These are phyloP conservation scores for Stichopus horrens DNA, from an alignment of 53 echinoderm and acorn worm species.

Conservation along the genomic window DNA sequence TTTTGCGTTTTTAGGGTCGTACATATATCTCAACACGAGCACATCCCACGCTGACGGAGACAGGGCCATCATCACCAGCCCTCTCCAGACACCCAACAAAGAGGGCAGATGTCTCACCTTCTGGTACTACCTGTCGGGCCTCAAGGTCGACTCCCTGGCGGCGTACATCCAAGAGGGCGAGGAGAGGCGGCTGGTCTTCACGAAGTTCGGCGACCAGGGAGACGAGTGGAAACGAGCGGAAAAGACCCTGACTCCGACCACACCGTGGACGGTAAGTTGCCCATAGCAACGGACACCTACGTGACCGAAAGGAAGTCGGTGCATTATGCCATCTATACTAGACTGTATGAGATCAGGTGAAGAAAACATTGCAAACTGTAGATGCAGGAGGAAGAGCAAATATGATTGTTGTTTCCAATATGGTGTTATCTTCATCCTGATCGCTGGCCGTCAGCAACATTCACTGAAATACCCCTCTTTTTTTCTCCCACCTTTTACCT, in stretches of 20 bases:
- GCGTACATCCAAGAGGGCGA: constrained; percentile 52
- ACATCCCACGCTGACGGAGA: constrained; percentile 51
- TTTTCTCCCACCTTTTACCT: background rate
- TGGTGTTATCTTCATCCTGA: too few relatives aligned
- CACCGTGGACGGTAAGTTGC: constrained; percentile 25
- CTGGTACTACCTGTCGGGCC: constrained; percentile 81
- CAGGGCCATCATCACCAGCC: constrained; percentile 56
- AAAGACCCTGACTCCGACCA: background rate
- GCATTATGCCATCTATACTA: too few relatives aligned
- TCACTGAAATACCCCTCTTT: too few relatives aligned
- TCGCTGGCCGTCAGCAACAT: too few relatives aligned
- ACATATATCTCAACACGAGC: constrained; percentile 70
- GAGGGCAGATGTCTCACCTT: constrained; percentile 62
- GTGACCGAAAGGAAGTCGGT: too few relatives aligned
- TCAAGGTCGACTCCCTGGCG: constrained; percentile 58
- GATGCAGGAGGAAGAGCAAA: too few relatives aligned
- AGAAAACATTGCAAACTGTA: too few relatives aligned
- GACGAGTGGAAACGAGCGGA: constrained; percentile 66
- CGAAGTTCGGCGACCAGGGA: constrained; percentile 68
- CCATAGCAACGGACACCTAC: background rate
- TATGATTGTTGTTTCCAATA: too few relatives aligned
- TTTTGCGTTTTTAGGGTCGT: constrained; percentile 54
- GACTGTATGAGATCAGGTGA: too few relatives aligned
- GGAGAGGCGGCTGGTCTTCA: constrained; percentile 42
- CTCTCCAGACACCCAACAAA: constrained; percentile 24